Evolutionary conservation across 1,140 invertebrate species (phyloP).

Genomic region (Bombus balteatus): DNA sequence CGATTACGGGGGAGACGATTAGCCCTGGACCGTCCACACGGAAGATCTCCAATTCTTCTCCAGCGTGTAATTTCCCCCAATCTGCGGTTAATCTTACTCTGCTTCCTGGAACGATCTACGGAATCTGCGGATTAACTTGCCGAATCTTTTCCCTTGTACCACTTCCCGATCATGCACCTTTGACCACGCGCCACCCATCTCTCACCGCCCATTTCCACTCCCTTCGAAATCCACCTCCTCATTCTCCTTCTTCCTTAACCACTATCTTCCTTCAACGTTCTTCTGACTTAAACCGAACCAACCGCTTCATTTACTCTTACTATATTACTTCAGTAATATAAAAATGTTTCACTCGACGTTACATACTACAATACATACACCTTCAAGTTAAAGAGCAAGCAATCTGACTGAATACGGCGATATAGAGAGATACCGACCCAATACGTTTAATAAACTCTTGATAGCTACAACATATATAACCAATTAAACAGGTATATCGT

Average conservation of each 20-base stretch:
- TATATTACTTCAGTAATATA: too few species aligned
- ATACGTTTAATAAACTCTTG: background rate
- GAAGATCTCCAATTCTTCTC: constrained; percentile 82
- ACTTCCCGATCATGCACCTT: constrained; percentile 9
- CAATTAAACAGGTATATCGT: background rate
- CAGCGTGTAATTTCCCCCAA: constrained; percentile 82
- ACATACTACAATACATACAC: too few species aligned
- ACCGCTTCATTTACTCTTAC: too few species aligned
- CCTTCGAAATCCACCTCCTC: background rate
- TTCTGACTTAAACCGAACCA: too few species aligned
- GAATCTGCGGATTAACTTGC: constrained; percentile 65
- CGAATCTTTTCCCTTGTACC: background rate
- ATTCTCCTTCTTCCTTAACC: background rate
- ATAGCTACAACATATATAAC: background rate
- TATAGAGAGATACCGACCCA: background rate
- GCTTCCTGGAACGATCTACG: constrained; percentile 82
- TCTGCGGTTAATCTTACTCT: constrained; percentile 83
- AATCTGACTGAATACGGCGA: too few species aligned
- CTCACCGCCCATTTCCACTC: background rate
- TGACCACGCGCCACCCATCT: background rate
- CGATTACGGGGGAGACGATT: constrained; percentile 76
- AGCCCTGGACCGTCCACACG: constrained; percentile 81
- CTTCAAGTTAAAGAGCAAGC: too few species aligned
- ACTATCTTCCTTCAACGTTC: background rate
- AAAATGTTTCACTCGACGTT: too few species aligned